These are phyloP conservation scores for Capitulum mitella DNA, from an alignment of 2,888 invertebrate genomes.

Conservation along the genomic window DNA sequence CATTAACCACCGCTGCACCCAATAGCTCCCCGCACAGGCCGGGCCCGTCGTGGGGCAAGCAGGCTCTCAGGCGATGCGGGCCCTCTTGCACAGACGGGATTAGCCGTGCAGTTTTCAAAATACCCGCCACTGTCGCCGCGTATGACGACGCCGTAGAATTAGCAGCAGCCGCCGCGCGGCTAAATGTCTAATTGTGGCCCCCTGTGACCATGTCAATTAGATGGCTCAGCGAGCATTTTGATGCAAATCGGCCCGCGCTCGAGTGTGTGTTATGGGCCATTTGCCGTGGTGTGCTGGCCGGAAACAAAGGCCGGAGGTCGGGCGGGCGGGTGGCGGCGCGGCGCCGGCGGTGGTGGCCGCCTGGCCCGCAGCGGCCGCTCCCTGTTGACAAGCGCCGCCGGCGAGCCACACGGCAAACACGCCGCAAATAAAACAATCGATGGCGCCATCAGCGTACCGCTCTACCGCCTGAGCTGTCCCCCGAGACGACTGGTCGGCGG, in stretches of 20 bases:
- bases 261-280: neutral
- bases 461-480: neutral
- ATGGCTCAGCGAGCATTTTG: neutral
- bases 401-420: neutral
- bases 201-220: neutral
- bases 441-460: neutral
- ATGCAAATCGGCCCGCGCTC: neutral
- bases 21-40: too few relatives aligned
- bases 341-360: too few relatives aligned
- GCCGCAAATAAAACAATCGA: constrained; percentile 9
- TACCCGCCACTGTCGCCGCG: too few relatives aligned
- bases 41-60: too few relatives aligned
- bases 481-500: too few relatives aligned
- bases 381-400: neutral
- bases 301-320: neutral
- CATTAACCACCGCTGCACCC: too few relatives aligned
- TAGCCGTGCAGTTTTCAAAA: too few relatives aligned
- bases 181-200: neutral
- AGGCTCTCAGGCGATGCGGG: too few relatives aligned
- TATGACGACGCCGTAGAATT: too few relatives aligned
- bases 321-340: neutral
- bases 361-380: too few relatives aligned
- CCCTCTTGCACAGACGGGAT: too few relatives aligned
- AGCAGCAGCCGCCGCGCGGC: neutral
- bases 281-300: neutral